Percentiles rank a stretch among this genome's conserved stretches.
phyloP scores from a whole-genome alignment of 2,113 vertebrate genomes.

The Columbina picui region DNA sequence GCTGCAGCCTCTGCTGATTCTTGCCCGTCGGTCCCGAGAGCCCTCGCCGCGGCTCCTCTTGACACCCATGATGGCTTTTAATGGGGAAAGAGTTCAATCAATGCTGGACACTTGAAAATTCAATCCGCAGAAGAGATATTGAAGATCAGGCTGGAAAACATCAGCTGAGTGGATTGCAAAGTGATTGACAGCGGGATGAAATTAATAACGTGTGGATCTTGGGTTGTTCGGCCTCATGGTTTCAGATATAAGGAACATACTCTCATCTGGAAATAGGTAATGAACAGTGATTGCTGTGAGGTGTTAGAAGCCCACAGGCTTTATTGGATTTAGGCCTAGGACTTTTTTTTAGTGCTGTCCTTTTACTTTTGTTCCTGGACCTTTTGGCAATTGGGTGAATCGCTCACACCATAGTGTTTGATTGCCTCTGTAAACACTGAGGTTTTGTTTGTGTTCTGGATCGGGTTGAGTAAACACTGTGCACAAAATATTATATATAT shows the following conservation, averaged over 20 bases:
- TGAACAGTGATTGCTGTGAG: not conserved
- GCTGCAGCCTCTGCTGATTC: not conserved
- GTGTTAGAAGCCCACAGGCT: not conserved
- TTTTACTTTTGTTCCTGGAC: not conserved
- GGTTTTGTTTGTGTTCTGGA: not conserved
- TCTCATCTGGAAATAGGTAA: not conserved
- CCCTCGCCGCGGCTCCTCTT: not conserved
- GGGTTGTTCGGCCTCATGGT: not conserved
- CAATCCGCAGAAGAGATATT: not conserved
- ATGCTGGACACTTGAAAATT: not conserved
- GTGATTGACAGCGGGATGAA: conserved; percentile 29
- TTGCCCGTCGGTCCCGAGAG: not conserved
- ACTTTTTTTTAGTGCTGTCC: not conserved
- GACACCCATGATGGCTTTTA: not conserved
- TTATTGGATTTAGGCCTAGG: not conserved
- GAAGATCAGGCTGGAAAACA: conserved; percentile 11
- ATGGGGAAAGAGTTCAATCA: not conserved
- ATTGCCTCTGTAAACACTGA: not conserved
- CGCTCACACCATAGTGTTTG: not conserved
- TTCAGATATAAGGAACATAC: not conserved
- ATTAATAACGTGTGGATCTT: not conserved
- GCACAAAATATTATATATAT: not conserved
- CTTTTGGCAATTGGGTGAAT: not conserved
- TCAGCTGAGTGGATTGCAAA: not conserved
- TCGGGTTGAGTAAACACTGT: not conserved